These are phyloP conservation scores for Cerceris ruficornis DNA, from an alignment of 2,888 invertebrate species.

Conservation along the genomic window DNA sequence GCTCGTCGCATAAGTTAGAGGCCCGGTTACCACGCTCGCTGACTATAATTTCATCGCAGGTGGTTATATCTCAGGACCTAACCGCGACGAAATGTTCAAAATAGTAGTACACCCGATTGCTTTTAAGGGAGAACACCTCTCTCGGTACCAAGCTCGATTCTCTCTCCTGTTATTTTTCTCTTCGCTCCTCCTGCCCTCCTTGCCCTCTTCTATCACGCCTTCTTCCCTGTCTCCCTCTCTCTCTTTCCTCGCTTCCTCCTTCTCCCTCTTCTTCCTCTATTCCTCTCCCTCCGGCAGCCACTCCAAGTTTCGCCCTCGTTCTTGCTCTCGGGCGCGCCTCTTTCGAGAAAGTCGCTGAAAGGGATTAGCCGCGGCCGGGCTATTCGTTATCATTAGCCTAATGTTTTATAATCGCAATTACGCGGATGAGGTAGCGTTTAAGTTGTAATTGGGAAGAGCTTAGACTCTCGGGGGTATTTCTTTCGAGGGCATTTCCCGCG, in stretches of 20 bases:
- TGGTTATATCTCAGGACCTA: conserved; percentile 74
- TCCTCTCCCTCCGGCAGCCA: conserved; percentile 3
- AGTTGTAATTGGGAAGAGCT: conserved; percentile 51
- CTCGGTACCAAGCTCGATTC: conserved; percentile 42
- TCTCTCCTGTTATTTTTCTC: conserved; percentile 6
- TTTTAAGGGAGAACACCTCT: conserved; percentile 73
- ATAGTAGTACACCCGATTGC: conserved; percentile 79
- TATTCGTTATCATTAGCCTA: conserved; percentile 62
- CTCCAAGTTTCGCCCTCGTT: neutral
- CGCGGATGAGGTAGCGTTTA: conserved; percentile 38
- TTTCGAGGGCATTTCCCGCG: conserved; percentile 21
- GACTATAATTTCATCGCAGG: conserved; percentile 77
- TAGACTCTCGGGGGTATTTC: conserved; percentile 33
- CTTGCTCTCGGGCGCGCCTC: neutral
- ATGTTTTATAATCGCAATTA: conserved; percentile 44
- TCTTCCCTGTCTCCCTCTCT: neutral
- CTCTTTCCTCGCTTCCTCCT: conserved; percentile 19
- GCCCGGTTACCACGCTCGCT: conserved; percentile 66
- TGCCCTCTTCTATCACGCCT: conserved; percentile 11
- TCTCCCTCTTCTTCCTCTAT: conserved; percentile 4
- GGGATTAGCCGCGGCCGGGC: conserved; percentile 53
- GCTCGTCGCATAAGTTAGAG: conserved; percentile 75
- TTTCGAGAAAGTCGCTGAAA: conserved; percentile 36
- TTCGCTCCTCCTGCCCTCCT: conserved; percentile 10
- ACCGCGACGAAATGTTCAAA: conserved; percentile 77